phyloP scores from a whole-genome alignment of 2,888 invertebrate genomes.

The Chrysolina oricalcia region DNA sequence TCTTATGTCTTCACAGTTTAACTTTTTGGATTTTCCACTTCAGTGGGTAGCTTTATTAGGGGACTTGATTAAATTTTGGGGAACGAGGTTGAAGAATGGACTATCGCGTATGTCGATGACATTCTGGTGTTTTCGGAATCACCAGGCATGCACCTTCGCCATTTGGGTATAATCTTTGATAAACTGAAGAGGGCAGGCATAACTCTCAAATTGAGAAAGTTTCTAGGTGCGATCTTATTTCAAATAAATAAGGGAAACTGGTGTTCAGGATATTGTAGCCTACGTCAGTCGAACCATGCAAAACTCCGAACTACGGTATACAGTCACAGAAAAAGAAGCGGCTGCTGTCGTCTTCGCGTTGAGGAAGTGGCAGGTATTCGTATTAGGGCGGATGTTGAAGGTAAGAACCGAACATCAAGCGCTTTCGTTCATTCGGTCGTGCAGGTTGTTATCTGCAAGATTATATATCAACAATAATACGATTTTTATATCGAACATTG shows the following conservation, averaged over 20 bases:
- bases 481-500: conserved; percentile 31
- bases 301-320: conserved; percentile 32
- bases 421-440: conserved; percentile 32
- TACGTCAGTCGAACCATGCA: conserved; percentile 26
- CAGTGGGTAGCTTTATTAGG: too few relatives aligned
- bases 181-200: too few relatives aligned
- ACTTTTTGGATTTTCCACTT: too few relatives aligned
- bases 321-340: conserved; percentile 34
- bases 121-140: too few relatives aligned
- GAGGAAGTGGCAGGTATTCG: conserved; percentile 32
- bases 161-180: too few relatives aligned
- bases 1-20: conserved; percentile 38
- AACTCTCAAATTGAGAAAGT: too few relatives aligned
- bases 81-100: too few relatives aligned
- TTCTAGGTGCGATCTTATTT: too few relatives aligned
- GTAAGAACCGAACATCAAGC: conserved; percentile 38
- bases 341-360: conserved; percentile 28
- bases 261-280: conserved; percentile 19
- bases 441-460: conserved; percentile 12
- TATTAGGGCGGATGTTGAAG: conserved; percentile 26
- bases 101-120: too few relatives aligned
- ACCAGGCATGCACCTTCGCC: too few relatives aligned
- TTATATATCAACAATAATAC: conserved; percentile 32
- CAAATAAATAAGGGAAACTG: too few relatives aligned
- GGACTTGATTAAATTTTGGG: too few relatives aligned